Percentiles rank a stretch among this genome's conserved stretches.
These are phyloP conservation scores for Furcifer pardalis DNA, from an alignment of 2,797 vertebrate genomes.

Conservation along the genomic window DNA sequence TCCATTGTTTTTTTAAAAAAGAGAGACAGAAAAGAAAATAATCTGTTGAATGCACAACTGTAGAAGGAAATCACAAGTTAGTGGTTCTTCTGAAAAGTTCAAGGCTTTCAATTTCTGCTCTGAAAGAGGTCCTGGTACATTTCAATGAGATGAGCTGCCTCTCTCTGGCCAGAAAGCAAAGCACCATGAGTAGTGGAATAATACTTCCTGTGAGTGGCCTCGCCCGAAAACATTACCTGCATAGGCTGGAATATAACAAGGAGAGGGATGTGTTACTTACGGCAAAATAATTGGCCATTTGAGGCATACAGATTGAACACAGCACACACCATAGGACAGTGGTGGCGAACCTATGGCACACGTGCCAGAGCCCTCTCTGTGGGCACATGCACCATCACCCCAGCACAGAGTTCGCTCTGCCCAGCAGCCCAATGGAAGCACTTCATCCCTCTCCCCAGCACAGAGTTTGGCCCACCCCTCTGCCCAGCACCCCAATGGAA, in stretches of 20 bases:
- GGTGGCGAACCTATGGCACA: too few species aligned
- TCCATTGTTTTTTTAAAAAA: slow-evolving; percentile 55
- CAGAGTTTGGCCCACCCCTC: too few species aligned
- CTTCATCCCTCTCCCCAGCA: too few species aligned
- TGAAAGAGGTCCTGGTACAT: slow-evolving; percentile 94
- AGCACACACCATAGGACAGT: too few species aligned
- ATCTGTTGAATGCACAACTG: slow-evolving; percentile 69
- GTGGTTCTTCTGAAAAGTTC: slow-evolving; percentile 78
- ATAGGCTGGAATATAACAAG: slow-evolving; percentile 80
- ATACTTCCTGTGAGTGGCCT: slow-evolving; percentile 98
- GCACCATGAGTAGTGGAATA: slow-evolving; percentile 99
- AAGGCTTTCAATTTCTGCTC: slow-evolving; percentile 84
- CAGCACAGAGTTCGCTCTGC: too few species aligned
- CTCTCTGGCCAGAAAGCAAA: slow-evolving; percentile 97
- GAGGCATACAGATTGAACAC: too few species aligned
- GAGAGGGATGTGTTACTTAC: too few species aligned
- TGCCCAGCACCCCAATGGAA: too few species aligned
- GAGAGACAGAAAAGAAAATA: slow-evolving; percentile 73
- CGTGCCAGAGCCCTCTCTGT: too few species aligned
- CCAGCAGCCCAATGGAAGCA: too few species aligned
- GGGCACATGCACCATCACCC: too few species aligned
- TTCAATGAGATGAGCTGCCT: slow-evolving; percentile 91
- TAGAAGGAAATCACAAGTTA: slow-evolving; percentile 78
- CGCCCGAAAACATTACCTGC: slow-evolving; percentile 98
- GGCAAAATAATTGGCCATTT: too few species aligned